phyloP scores from a whole-genome alignment of 2,888 invertebrate species.

The Temnothorax ravouxi region DNA sequence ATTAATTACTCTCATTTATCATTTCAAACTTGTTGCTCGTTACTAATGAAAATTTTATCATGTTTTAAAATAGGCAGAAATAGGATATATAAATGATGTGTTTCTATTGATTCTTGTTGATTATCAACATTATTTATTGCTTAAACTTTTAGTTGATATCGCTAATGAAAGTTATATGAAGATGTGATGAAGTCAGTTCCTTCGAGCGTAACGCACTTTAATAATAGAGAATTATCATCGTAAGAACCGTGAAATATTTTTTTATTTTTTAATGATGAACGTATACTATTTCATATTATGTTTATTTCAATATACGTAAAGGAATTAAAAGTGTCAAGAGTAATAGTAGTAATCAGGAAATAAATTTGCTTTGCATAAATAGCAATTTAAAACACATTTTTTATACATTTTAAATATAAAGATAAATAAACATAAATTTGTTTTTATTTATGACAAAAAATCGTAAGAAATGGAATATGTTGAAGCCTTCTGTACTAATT shows the following conservation, averaged over 20 bases:
- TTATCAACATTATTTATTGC: not conserved
- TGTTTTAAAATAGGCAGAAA: not conserved
- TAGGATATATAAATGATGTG: not conserved
- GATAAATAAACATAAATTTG: conserved; percentile 4
- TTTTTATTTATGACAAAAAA: not conserved
- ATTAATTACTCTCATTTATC: not conserved
- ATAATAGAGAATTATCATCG: not conserved
- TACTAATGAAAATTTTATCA: conserved; percentile 1
- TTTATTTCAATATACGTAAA: not conserved
- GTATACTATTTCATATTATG: not conserved
- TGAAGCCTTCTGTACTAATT: not conserved
- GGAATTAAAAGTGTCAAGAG: not conserved
- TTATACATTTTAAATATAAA: not conserved
- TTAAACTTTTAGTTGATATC: conserved; percentile 6
- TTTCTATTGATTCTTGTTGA: not conserved
- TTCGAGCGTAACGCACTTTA: not conserved
- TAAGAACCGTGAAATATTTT: not conserved
- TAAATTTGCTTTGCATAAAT: not conserved
- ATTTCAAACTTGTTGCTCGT: not conserved
- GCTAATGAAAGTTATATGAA: not conserved
- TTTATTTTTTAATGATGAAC: not conserved
- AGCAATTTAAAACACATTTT: not conserved
- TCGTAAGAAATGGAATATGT: not conserved
- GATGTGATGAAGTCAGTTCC: not conserved
- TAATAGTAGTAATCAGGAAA: not conserved